phyloP scores from a whole-genome alignment of 2,888 invertebrate genomes.

The Cryptocheilus praepositus region DNA sequence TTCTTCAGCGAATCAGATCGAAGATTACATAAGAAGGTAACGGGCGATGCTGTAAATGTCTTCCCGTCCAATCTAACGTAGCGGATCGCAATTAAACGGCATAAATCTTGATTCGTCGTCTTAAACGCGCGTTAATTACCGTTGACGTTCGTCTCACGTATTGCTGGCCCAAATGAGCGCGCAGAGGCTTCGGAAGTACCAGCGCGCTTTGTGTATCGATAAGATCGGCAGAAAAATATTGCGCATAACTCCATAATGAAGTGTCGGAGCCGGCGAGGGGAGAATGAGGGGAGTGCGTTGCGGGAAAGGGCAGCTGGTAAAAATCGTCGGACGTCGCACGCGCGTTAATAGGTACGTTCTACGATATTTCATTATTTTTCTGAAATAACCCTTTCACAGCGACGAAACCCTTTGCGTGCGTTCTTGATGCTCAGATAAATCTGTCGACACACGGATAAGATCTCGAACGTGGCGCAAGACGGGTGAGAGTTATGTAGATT shows the following conservation, averaged over 20 bases:
- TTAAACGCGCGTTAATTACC: too few species aligned
- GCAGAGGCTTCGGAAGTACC: slow-evolving; percentile 36
- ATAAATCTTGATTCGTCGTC: too few species aligned
- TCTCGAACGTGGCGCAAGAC: slow-evolving; percentile 31
- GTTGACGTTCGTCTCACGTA: too few species aligned
- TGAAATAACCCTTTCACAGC: background rate
- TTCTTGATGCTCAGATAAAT: slow-evolving; percentile 58
- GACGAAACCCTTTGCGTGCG: slow-evolving; percentile 18
- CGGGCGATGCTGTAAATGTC: too few species aligned
- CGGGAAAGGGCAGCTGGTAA: slow-evolving; percentile 30
- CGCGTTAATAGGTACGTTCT: slow-evolving; percentile 43
- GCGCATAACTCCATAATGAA: slow-evolving; percentile 56
- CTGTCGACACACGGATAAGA: slow-evolving; percentile 54
- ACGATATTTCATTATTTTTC: slow-evolving; percentile 2
- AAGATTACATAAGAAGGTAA: too few species aligned
- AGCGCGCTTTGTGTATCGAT: slow-evolving; percentile 49
- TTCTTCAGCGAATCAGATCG: too few species aligned
- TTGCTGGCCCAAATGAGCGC: background rate
- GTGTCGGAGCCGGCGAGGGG: slow-evolving; percentile 2
- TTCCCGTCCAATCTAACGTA: too few species aligned
- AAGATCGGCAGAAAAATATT: slow-evolving; percentile 40
- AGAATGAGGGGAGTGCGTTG: slow-evolving; percentile 28
- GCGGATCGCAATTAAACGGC: too few species aligned
- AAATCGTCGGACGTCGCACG: slow-evolving; percentile 28
- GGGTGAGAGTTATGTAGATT: slow-evolving; percentile 49